Evolutionary conservation across 2,113 vertebrate species (phyloP), one percentile per base, ranked within the genome.

Genomic region (Erpornis zantholeuca): DNA sequence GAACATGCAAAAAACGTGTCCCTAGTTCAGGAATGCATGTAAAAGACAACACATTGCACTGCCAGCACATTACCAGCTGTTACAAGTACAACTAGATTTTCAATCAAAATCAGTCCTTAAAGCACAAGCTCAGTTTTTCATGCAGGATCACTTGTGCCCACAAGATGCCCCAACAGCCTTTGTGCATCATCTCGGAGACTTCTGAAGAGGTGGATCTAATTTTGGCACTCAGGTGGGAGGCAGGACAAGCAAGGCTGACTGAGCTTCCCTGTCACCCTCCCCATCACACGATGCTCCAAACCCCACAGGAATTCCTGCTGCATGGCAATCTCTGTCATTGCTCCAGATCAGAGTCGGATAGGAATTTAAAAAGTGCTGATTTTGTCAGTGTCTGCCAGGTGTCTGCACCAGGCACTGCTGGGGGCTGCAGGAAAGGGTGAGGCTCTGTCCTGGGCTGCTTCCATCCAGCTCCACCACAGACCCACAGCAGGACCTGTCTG

Each of bases 401-500:
- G 31, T 29, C 64, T 25, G 36, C 25, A 5, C 6, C 36, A 29
- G 36, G 45, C 0, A 0, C 24, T 19, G 6, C 2, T 24, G 12
- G 17, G 5, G 6, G 60, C 33, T 24, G 69, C 73, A 36, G 50
- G 22, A 42, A 47, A 69, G 54, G 42, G 36, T 16, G 36, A 60
- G 35, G 75, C 56, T 45, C 76, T 54, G 57, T 31, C 68, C 76
- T 4, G 3, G 1, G 24, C 45, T 16, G 2, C 24, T 10, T 36
- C 56, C 52, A 23, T 6, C 54, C 11, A 4, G 22, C 16, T 47
- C 64, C 14, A 2, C 15, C 3, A 14, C 33, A 40, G 31, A 47
- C 29, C n/a, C 11, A 1, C 61, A 36, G 72, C 57, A 52, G 59
- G 29, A 23, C 50, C 40, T 2, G 2, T 2, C 44, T 11, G 35